These are phyloP conservation scores for Spodoptera exigua DNA, from an alignment of 2,888 invertebrate species.

Conservation along the genomic window DNA sequence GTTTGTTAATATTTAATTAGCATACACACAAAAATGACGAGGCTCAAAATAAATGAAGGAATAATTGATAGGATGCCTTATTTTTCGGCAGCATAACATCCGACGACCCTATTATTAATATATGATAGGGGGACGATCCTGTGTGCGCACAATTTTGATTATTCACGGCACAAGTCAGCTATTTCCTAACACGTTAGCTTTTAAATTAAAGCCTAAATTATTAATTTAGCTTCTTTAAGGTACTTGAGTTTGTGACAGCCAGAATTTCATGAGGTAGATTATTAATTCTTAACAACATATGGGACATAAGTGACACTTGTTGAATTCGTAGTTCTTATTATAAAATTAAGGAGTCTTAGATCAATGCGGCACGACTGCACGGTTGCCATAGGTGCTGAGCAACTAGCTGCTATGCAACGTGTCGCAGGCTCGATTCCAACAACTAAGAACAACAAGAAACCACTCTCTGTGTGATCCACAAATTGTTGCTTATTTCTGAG, in stretches of 20 bases:
- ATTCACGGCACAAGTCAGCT: slow-evolving; percentile 78
- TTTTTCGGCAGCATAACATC: slow-evolving; percentile 50
- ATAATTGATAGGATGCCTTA: slow-evolving; percentile 69
- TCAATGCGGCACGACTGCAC: no score
- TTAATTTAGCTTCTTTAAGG: slow-evolving; percentile 75
- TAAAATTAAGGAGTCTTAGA: no score
- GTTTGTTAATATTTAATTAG: slow-evolving; percentile 27
- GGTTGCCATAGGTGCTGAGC: no score
- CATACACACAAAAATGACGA: slow-evolving; percentile 57
- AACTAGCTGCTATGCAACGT: no score
- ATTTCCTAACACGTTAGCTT: slow-evolving; percentile 78
- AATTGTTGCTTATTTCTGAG: no score
- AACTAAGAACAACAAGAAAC: no score
- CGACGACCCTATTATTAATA: slow-evolving; percentile 76
- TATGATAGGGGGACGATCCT: slow-evolving; percentile 72
- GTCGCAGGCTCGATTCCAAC: no score
- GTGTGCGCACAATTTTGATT: slow-evolving; percentile 76
- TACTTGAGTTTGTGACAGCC: slow-evolving; percentile 67
- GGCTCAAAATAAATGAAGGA: slow-evolving; percentile 63
- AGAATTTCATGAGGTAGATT: slow-evolving; percentile 3
- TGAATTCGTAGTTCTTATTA: no score
- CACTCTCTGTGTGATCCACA: no score
- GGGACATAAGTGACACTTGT: no score
- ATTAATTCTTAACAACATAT: not conserved
- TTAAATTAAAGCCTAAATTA: slow-evolving; percentile 84